phyloP scores from a whole-genome alignment of 2,888 invertebrate species.

The Parnassius orleans region DNA sequence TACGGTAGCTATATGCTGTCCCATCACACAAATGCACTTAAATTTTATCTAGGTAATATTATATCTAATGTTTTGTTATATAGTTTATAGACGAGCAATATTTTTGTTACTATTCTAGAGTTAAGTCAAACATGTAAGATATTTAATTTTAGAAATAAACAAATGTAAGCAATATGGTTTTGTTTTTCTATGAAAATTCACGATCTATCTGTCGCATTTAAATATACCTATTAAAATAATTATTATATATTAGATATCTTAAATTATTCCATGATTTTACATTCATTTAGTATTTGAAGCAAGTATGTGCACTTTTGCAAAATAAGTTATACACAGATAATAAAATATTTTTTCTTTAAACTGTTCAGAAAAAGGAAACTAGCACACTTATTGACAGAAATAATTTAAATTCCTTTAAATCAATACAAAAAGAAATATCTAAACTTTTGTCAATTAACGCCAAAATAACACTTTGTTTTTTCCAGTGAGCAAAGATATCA shows the following conservation, averaged over 20 bases:
- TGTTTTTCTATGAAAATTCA: constrained; percentile 32
- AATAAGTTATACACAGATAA: no score
- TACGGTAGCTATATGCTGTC: constrained; percentile 3
- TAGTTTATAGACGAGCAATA: constrained; percentile 67
- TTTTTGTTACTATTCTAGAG: constrained; percentile 72
- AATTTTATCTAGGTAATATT: constrained; percentile 20
- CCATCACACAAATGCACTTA: constrained; percentile 21
- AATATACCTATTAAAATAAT: background rate
- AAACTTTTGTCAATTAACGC: background rate
- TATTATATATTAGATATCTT: no score
- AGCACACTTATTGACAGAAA: no score
- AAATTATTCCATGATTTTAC: no score
- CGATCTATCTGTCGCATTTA: background rate
- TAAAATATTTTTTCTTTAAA: no score
- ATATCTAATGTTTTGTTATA: constrained; percentile 40
- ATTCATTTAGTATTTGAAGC: no score
- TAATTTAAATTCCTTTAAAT: no score
- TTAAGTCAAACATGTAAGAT: constrained; percentile 63
- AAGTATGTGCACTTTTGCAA: no score
- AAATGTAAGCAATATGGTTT: constrained; percentile 42
- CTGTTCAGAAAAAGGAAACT: no score
- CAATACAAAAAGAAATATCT: no score
- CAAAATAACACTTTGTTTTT: constrained; percentile 17
- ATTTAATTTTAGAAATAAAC: constrained; percentile 70
- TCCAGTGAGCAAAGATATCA: constrained; percentile 59